Base-by-base conservation (phyloP, 2,797 vertebrate species). In the Morelia viridis region DNA sequence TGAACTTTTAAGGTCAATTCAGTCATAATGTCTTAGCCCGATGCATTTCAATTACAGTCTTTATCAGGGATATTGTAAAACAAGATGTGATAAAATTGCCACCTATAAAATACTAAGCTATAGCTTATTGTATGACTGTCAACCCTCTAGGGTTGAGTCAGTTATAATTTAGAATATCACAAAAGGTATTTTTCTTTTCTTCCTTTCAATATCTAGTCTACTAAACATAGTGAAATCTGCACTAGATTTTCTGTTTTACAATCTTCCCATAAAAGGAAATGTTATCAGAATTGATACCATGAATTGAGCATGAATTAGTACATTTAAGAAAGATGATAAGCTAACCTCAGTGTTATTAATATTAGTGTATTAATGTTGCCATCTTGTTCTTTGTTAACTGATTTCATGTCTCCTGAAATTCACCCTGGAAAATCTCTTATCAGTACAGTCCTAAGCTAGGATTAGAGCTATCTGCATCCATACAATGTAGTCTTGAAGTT, bases 201-300 rank as follows among this genome's bases (percentile, higher is more conserved):
- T 94, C 91, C 58, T 56, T 92, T 0, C 7, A 90, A 94, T 94
- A 93, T 10, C 22, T 61, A 89, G 5, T 90, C 94, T 58, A n/a
- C 84, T 60, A 89, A 89, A 91, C 64, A 91, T 90, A 64, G 15
- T 53, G n/a, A 89, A 76, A 85, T 89, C 87, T 92, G 89, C 86
- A 93, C 26, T 91, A 90, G 91, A 0, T 0, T 68, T 92, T 60
- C 50, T 90, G 87, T 57, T 56, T 22, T 17, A 31, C 31, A 56
- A 65, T 50, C 22, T 64, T 58, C 10, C 31, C 9, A 84, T 3
- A 5, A 57, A 85, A 28, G 62, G 56, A 85, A 58, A 22, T 28
- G 31, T 24, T 80, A 58, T 89, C 60, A 68, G 31, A 35, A 60
- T 17, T 6, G 26, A 26, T 2, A 68, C 9, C 11, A 31, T 61